A percentile compares a stretch with the other conserved stretches of the same genome.
Evolutionary conservation across 2,888 invertebrate genomes (phyloP).

Genomic region (Mallateleia sp.): DNA sequence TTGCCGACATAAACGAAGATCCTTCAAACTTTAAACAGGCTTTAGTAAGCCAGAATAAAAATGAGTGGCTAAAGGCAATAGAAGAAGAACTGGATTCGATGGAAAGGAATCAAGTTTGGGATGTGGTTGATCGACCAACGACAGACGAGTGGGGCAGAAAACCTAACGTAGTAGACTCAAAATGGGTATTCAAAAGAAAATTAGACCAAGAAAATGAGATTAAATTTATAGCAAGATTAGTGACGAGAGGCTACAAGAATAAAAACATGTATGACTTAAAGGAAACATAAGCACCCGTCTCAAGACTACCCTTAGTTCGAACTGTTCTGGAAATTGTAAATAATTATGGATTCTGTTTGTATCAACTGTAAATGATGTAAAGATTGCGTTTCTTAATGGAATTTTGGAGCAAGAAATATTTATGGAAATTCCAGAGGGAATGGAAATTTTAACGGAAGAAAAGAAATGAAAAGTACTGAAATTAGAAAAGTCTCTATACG

Average conservation of each 20-base stretch:
- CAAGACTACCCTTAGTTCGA: constrained; percentile 44
- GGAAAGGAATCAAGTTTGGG: no score
- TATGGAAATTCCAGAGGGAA: constrained; percentile 40
- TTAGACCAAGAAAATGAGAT: not conserved
- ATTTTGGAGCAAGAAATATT: constrained; percentile 30
- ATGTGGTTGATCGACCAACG: constrained; percentile 24
- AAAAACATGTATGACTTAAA: no score
- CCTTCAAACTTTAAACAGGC: constrained; percentile 42
- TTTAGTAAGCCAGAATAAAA: constrained; percentile 52
- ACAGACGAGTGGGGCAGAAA: no score
- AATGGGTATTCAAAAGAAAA: constrained; percentile 71
- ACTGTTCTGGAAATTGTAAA: constrained; percentile 28
- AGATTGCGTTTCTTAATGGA: constrained; percentile 35
- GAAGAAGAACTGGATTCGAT: constrained; percentile 52
- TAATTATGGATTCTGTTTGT: constrained; percentile 22
- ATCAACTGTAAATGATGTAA: constrained; percentile 47
- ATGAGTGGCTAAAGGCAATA: constrained; percentile 51
- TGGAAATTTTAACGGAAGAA: not conserved
- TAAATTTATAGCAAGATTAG: constrained; percentile 50
- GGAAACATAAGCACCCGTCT: no score
- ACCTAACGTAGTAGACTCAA: constrained; percentile 55
- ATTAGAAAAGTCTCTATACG: constrained; percentile 33
- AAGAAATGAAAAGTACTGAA: constrained; percentile 3
- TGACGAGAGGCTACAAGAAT: no score
- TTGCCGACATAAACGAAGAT: constrained; percentile 45